phyloP scores from a whole-genome alignment of 2,888 invertebrate genomes.

The Encarsia formosa region DNA sequence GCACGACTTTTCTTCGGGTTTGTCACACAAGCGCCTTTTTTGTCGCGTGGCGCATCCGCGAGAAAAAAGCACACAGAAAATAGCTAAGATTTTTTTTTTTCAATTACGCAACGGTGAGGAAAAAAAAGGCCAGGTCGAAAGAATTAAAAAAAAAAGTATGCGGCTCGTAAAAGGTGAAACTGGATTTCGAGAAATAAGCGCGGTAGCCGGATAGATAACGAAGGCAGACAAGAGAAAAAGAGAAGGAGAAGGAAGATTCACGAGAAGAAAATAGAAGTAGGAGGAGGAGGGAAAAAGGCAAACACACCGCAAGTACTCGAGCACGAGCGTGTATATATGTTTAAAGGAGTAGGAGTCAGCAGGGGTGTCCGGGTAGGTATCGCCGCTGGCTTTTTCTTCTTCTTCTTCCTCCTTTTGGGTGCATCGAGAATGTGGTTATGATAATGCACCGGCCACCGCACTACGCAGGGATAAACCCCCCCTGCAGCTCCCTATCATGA shows the following conservation, averaged over 20 bases:
- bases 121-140: too few relatives aligned
- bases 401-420: too few relatives aligned
- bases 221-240: background rate
- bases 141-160: too few relatives aligned
- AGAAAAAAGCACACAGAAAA: too few relatives aligned
- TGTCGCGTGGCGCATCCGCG: too few relatives aligned
- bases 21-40: too few relatives aligned
- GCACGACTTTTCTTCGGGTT: too few relatives aligned
- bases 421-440: constrained; percentile 50
- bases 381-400: constrained; percentile 29
- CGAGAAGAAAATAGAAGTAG: background rate
- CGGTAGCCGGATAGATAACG: background rate
- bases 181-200: too few relatives aligned
- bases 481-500: too few relatives aligned
- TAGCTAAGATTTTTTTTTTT: too few relatives aligned
- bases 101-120: too few relatives aligned
- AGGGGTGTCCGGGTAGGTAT: constrained; percentile 38
- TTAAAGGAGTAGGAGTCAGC: constrained; percentile 7
- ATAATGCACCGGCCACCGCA: constrained; percentile 50
- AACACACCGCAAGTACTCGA: background rate
- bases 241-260: background rate
- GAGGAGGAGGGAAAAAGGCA: background rate
- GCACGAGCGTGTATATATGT: background rate
- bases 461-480: constrained; percentile 45
- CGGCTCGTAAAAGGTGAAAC: too few relatives aligned